These are phyloP conservation scores for Albula goreensis DNA, from an alignment of 2,113 vertebrate species.

Conservation along the genomic window DNA sequence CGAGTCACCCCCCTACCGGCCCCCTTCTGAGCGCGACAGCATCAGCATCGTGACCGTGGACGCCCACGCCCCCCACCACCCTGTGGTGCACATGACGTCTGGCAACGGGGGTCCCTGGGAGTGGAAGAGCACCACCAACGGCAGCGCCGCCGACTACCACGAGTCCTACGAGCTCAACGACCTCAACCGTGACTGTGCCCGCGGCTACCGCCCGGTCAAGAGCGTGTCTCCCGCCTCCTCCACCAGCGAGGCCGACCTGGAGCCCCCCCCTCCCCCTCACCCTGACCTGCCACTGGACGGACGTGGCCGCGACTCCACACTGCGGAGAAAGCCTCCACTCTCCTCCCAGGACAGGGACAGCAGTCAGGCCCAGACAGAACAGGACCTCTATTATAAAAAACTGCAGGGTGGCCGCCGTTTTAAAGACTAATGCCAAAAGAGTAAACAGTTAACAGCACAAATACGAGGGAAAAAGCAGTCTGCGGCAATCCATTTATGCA, in stretches of 20 bases:
- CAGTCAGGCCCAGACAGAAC: slow-evolving; percentile 60
- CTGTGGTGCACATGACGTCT: slow-evolving; percentile 78
- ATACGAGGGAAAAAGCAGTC: slow-evolving; percentile 21
- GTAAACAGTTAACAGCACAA: slow-evolving; percentile 1
- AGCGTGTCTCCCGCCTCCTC: slow-evolving; percentile 72
- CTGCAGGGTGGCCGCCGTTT: slow-evolving; percentile 73
- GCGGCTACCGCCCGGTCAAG: slow-evolving; percentile 65
- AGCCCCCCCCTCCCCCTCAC: slow-evolving; percentile 63
- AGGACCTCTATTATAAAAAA: slow-evolving; percentile 83
- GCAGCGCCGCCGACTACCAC: slow-evolving; percentile 50
- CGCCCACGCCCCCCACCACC: slow-evolving; percentile 84
- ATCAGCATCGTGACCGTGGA: slow-evolving; percentile 85
- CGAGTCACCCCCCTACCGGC: slow-evolving; percentile 81
- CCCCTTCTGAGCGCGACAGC: slow-evolving; percentile 79
- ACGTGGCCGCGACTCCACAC: slow-evolving; percentile 74
- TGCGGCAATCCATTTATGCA: slow-evolving; percentile 30
- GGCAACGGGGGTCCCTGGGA: slow-evolving; percentile 72
- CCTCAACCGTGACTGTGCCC: slow-evolving; percentile 68
- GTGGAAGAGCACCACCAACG: slow-evolving; percentile 75
- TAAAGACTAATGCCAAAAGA: slow-evolving; percentile 67
- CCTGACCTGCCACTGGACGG: slow-evolving; percentile 61
- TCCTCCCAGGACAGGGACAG: slow-evolving; percentile 62
- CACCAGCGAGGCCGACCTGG: slow-evolving; percentile 67
- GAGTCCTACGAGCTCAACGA: slow-evolving; percentile 75
- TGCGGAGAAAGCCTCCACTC: slow-evolving; percentile 73